Evolutionary conservation across 2,113 vertebrate species (phyloP).

Genomic region (Zapus hudsonius): DNA sequence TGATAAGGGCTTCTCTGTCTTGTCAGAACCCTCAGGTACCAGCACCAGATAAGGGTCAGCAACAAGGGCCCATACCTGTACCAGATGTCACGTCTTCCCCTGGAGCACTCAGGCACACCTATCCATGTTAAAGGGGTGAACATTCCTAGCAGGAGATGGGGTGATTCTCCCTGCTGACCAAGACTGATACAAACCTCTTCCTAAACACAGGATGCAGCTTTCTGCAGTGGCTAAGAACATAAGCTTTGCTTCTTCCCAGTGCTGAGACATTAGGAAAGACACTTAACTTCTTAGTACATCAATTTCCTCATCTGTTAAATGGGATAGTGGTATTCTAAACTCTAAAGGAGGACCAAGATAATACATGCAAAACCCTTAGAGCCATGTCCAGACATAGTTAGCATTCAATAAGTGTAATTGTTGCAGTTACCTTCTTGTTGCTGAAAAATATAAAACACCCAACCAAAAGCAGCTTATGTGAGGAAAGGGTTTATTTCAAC

Average conservation of each 20-base stretch:
- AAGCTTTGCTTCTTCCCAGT: not conserved
- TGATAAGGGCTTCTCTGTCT: constrained; percentile 28
- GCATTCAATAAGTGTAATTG: not conserved
- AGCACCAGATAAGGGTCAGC: not conserved
- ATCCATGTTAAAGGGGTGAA: not conserved
- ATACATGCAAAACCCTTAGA: not conserved
- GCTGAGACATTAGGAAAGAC: not conserved
- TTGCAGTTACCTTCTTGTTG: not conserved
- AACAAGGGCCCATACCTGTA: not conserved
- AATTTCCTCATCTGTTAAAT: not conserved
- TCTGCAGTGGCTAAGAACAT: not conserved
- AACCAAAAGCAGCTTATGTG: no score
- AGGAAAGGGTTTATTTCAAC: no score
- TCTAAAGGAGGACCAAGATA: not conserved
- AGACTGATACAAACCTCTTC: not conserved
- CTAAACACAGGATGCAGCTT: not conserved
- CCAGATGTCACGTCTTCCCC: not conserved
- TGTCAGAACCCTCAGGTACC: not conserved
- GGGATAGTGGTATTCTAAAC: not conserved
- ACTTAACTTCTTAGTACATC: not conserved
- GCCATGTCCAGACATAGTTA: not conserved
- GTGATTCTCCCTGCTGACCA: not conserved
- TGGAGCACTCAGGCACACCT: not conserved
- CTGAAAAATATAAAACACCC: not conserved
- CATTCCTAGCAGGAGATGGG: not conserved